Evolutionary conservation across 2,113 vertebrate species (phyloP).

Genomic region (Hassar affinis): DNA sequence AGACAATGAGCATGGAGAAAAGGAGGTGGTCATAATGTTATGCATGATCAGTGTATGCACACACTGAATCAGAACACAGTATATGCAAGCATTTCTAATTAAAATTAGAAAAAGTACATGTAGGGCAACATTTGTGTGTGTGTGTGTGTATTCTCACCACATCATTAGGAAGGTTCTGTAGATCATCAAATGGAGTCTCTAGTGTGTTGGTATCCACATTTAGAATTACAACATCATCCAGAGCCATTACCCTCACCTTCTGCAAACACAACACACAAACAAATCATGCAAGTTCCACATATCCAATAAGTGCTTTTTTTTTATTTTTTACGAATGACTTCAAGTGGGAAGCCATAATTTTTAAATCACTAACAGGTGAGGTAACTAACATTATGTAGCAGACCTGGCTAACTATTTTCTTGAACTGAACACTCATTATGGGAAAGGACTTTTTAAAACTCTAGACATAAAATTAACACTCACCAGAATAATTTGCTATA

Average conservation of each 20-base stretch:
- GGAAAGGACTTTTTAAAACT: no score
- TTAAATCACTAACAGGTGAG: no score
- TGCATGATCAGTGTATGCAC: no score
- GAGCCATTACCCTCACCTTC: slow-evolving; percentile 89
- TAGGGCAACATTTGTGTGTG: not conserved
- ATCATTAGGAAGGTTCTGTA: slow-evolving; percentile 92
- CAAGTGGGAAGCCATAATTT: not conserved
- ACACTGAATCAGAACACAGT: not conserved
- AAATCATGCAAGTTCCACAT: not conserved
- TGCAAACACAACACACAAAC: slow-evolving; percentile 57
- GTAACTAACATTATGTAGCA: no score
- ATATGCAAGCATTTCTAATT: not conserved
- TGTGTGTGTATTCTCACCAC: slow-evolving; percentile 75
- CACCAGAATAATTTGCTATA: no score
- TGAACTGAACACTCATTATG: no score
- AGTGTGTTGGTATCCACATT: slow-evolving; percentile 97
- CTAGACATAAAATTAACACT: no score
- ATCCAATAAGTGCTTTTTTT: not conserved
- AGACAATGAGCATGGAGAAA: no score
- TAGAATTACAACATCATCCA: slow-evolving; percentile 81
- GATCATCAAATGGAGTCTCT: slow-evolving; percentile 93
- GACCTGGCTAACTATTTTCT: no score
- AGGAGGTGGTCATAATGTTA: no score
- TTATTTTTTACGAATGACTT: not conserved
- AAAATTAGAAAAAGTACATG: not conserved